Evolutionary conservation across 2,797 vertebrate species (phyloP), one percentile per base, ranked within the genome.

Genomic region (Sebastes wilsoni): DNA sequence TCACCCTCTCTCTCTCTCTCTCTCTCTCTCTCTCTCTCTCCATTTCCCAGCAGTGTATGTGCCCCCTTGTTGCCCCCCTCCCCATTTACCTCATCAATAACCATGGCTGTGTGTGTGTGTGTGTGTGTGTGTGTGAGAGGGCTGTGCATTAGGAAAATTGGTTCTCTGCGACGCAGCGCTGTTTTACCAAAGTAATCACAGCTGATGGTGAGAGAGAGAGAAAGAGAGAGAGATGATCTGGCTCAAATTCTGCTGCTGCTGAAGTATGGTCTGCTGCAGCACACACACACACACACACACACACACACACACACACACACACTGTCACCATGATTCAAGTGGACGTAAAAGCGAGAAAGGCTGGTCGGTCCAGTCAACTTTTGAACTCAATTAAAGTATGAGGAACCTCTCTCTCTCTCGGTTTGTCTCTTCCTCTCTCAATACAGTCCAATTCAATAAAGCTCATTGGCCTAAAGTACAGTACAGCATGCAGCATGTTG

Each of bases 61-160:
- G 93, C 88, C 93, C 92, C 93, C 79, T 84, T 69, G 82, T 93
- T 89, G 87, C 77, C 87, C 93, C 88, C 85, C 87, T 93, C 90
- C 89, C 90, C 90, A 93, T 93, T 92, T 92, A 84, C 87, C 93
- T 94, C 95, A 95, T 95, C 94, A 96, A 96, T 95, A 96, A 95
- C 94, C 88, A 83, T 90, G 87, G 64, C 55, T 49, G 79, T 67
- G 59, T 55, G 73, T 70, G 77, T 72, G 71, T 71, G 65, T 54
- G 79, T 69, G 77, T 72, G 71, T 71, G 65, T 61, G 86, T 86
- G 88, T 77, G 78, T 46, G 79, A 76, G 85, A 74, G 49, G 77
- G 87, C 89, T 85, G 92, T 95, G 93, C 94, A 94, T 95, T 94
- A 95, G 89, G 83, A 95, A 94, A 93, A 95, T 95, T 95, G 94